Conservation (phyloP, 2,888 invertebrate species). For the Lasioglossum vierecki region DNA sequence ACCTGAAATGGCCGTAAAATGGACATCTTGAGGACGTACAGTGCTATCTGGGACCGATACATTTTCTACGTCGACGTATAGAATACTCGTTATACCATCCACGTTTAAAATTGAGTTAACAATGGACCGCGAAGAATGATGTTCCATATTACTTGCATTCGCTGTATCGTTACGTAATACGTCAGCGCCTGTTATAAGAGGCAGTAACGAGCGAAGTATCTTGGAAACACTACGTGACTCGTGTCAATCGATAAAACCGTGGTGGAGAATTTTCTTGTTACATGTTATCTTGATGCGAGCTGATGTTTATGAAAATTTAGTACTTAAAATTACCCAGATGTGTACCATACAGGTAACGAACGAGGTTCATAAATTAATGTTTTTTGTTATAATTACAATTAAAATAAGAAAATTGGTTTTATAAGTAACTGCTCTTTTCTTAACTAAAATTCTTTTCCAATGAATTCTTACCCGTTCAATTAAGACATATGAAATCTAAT, state of each 20-base stretch:
- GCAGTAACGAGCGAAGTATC: slow-evolving; percentile 17
- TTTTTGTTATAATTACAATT: not conserved
- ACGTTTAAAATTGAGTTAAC: not conserved
- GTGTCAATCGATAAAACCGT: slow-evolving; percentile 10
- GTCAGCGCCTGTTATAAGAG: not conserved
- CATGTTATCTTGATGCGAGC: not conserved
- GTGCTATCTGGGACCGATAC: no score
- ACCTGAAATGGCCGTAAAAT: no score
- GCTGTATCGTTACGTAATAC: not conserved
- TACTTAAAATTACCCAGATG: not conserved
- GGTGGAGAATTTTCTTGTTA: not conserved
- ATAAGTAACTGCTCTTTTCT: not conserved
- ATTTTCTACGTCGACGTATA: not conserved
- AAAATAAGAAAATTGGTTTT: not conserved
- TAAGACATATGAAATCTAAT: not conserved
- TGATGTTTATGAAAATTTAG: not conserved
- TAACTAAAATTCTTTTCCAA: not conserved
- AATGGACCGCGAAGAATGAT: not conserved
- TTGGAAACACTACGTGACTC: not conserved
- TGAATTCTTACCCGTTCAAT: not conserved
- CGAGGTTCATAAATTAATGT: not conserved
- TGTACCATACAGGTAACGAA: not conserved
- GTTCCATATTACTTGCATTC: not conserved
- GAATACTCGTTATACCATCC: not conserved
- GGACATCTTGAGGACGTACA: no score